Evolutionary conservation across 1,140 invertebrate species (phyloP), one percentile per base, ranked within the genome.

Genomic region (Nomia melanderi): DNA sequence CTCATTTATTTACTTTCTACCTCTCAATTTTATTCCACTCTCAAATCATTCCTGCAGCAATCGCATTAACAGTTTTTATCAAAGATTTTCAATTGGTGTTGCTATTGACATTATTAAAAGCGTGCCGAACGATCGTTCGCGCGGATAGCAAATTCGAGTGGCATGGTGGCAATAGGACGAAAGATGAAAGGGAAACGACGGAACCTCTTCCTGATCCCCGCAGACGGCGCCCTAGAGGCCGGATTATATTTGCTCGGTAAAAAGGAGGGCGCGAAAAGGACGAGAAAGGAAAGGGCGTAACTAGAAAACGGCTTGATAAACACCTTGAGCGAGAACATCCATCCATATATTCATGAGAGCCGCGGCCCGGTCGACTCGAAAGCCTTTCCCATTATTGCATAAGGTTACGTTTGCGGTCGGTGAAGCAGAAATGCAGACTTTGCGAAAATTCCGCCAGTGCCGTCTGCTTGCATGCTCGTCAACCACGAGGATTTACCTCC

Each of bases 301-400:
- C 83, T 90, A 78, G 81, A 87, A 88, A 90, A 88, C 86, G 82
- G 78, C 72, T 86, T 86, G 87, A 89, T 88, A 89, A 90, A 88
- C 85, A 89, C 87, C 87, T 87, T 85, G 79, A 85, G 84, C 79
- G 84, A 88, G 82, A 86, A 84, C 85, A 88, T 87, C 88, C 84
- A 88, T 89, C 85, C 86, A 88, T 89, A 85, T 87, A 89, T 90
- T 88, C 88, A 90, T 89, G 88, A 90, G 86, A 84, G 73, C 71
- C 79, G 66, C 75, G 71, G 83, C 79, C 85, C 72, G 82, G 72
- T 65, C 80, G 75, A 74, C 71, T 85, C 83, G 81, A 82, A 81
- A 88, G 84, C 82, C 84, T 90, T 88, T 88, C 85, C 83, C 84
- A 81, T 84, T 87, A 84, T 90, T 90, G 85, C 88, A 87, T 90